These are phyloP conservation scores for Mesorhabditis spiculigera DNA, from an alignment of 2,888 invertebrate genomes.

Conservation along the genomic window DNA sequence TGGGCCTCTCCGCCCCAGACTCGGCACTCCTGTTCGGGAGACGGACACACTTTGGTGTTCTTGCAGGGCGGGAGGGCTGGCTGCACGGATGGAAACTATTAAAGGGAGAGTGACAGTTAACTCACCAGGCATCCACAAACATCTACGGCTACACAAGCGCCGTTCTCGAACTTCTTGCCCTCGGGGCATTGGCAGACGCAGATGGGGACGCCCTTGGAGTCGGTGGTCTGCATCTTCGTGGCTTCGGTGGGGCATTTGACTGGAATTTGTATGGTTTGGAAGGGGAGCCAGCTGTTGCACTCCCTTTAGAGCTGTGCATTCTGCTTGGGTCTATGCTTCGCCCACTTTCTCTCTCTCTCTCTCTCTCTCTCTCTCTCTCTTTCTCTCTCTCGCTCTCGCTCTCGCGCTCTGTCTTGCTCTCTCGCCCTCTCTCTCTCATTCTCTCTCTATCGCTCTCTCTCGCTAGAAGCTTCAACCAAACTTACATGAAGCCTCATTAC, in stretches of 20 bases:
- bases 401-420: no score
- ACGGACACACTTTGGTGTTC: neutral
- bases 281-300: no score
- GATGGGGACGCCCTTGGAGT: neutral
- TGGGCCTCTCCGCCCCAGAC: conserved; percentile 5
- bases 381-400: no score
- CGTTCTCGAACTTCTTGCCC: neutral
- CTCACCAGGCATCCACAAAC: neutral
- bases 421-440: no score
- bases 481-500: neutral
- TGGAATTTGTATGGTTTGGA: neutral
- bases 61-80: neutral
- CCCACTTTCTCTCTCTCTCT: no score
- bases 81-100: neutral
- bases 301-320: no score
- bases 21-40: neutral
- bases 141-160: neutral
- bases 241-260: neutral
- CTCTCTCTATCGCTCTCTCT: no score
- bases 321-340: no score
- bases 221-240: neutral
- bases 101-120: neutral
- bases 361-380: no score
- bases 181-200: conserved; percentile 1
- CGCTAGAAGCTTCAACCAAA: no score